A percentile compares a stretch with the other conserved stretches of the same genome.
Evolutionary conservation across 1,140 invertebrate genomes (phyloP).

Genomic region (Thaumetopoea pityocampa): DNA sequence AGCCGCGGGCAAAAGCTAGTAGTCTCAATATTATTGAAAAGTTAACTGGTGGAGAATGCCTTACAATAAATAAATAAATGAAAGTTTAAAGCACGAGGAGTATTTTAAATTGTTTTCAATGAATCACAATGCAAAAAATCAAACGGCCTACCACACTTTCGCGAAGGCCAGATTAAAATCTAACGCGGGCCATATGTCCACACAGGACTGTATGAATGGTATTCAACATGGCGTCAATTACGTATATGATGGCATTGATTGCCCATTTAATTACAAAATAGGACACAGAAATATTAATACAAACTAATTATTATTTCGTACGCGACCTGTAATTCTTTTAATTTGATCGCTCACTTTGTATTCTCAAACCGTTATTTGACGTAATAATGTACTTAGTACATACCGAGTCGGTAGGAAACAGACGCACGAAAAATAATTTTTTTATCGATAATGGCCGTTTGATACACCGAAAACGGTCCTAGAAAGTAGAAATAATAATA

Average conservation of each 20-base stretch:
- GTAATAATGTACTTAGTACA: conserved; percentile 4
- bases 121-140: too few relatives aligned
- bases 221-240: conserved; percentile 11
- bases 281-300: conserved; percentile 4
- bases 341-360: conserved; percentile 13
- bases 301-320: conserved; percentile 16
- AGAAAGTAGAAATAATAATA: conserved; percentile 47
- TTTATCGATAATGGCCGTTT: conserved; percentile 12
- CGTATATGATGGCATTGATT: conserved; percentile 15
- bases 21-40: too few relatives aligned
- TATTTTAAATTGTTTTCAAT: too few relatives aligned
- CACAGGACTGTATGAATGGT: background rate
- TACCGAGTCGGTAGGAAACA: conserved; percentile 1
- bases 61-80: too few relatives aligned
- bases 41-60: too few relatives aligned
- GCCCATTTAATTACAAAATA: conserved; percentile 19
- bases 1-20: too few relatives aligned
- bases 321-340: conserved; percentile 15
- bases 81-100: too few relatives aligned
- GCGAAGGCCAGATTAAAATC: too few relatives aligned
- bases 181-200: too few relatives aligned
- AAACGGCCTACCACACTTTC: too few relatives aligned
- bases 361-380: conserved; percentile 10
- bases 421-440: conserved; percentile 11
- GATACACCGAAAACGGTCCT: conserved; percentile 39